Evolutionary conservation across 2,113 vertebrate genomes (phyloP).

Genomic region (Cephalopholis sonnerati): DNA sequence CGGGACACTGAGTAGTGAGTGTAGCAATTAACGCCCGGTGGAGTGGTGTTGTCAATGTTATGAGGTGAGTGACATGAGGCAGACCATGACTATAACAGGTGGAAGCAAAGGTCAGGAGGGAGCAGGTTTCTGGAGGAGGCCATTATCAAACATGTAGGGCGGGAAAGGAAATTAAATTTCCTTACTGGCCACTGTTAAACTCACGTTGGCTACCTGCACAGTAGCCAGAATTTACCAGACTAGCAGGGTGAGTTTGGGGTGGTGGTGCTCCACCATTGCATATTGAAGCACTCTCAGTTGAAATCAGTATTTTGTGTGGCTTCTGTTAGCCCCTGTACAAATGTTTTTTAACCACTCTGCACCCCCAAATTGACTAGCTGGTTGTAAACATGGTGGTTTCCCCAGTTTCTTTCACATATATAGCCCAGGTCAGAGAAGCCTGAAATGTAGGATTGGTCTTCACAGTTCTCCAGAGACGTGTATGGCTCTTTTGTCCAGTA

Average conservation of each 20-base stretch:
- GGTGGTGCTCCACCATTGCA: not conserved
- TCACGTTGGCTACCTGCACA: constrained; percentile 58
- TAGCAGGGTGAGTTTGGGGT: not conserved
- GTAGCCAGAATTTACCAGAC: constrained; percentile 55
- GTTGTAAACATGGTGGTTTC: constrained; percentile 9
- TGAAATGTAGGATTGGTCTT: constrained; percentile 48
- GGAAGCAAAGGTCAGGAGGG: constrained; percentile 79
- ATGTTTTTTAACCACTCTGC: not conserved
- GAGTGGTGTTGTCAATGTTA: constrained; percentile 80
- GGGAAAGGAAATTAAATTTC: constrained; percentile 77
- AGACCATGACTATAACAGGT: constrained; percentile 80
- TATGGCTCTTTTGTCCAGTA: constrained; percentile 74
- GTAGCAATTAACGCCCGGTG: constrained; percentile 76
- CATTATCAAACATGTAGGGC: constrained; percentile 69
- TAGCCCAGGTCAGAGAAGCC: constrained; percentile 29
- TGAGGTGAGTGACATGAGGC: constrained; percentile 85
- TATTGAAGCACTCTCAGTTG: not conserved
- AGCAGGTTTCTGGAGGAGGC: constrained; percentile 78
- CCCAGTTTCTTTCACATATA: constrained; percentile 3
- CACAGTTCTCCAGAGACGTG: constrained; percentile 64
- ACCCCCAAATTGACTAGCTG: not conserved
- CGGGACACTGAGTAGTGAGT: constrained; percentile 67
- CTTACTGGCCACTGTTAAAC: constrained; percentile 59
- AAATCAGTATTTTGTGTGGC: not conserved
- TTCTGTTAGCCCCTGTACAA: constrained; percentile 5